phyloP scores from a whole-genome alignment of 2,113 vertebrate genomes.

The Epinephelus moara region DNA sequence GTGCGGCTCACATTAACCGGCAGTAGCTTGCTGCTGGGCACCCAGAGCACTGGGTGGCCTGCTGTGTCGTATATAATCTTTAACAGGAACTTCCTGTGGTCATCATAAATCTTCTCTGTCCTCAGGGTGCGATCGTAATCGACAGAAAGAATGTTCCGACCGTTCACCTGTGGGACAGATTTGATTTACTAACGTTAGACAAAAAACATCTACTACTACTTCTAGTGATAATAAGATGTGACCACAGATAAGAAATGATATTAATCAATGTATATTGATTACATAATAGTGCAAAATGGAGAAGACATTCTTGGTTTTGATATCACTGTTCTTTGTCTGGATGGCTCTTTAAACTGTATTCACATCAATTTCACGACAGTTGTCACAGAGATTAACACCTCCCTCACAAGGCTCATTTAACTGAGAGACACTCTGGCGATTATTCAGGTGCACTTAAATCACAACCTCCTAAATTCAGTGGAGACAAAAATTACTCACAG shows the following conservation, averaged over 20 bases:
- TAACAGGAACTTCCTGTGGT: constrained; percentile 98
- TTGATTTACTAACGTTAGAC: constrained; percentile 3
- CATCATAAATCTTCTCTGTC: constrained; percentile 99
- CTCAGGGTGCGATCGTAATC: constrained; percentile 97
- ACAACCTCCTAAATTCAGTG: constrained; percentile 82
- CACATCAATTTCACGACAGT: constrained; percentile 80
- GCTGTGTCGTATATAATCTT: constrained; percentile 95
- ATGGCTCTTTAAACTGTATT: constrained; percentile 81
- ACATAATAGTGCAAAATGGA: constrained; percentile 51
- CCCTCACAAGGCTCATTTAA: constrained; percentile 86
- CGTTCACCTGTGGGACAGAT: constrained; percentile 91
- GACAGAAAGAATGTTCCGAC: constrained; percentile 97
- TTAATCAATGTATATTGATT: not conserved
- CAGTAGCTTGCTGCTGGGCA: constrained; percentile 97
- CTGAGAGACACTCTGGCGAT: constrained; percentile 84
- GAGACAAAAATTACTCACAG: constrained; percentile 66
- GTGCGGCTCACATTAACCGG: constrained; percentile 96
- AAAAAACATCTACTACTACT: not conserved
- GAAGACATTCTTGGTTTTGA: constrained; percentile 31
- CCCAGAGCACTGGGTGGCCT: constrained; percentile 96
- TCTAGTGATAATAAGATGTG: not conserved
- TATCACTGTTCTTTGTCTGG: constrained; percentile 58
- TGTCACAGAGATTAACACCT: constrained; percentile 85
- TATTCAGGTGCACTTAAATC: constrained; percentile 85
- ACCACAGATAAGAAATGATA: not conserved